A percentile compares a stretch with the other conserved stretches of the same genome.
These are phyloP conservation scores for Zeuzera pyrina DNA, from an alignment of 2,888 invertebrate genomes.

Conservation along the genomic window DNA sequence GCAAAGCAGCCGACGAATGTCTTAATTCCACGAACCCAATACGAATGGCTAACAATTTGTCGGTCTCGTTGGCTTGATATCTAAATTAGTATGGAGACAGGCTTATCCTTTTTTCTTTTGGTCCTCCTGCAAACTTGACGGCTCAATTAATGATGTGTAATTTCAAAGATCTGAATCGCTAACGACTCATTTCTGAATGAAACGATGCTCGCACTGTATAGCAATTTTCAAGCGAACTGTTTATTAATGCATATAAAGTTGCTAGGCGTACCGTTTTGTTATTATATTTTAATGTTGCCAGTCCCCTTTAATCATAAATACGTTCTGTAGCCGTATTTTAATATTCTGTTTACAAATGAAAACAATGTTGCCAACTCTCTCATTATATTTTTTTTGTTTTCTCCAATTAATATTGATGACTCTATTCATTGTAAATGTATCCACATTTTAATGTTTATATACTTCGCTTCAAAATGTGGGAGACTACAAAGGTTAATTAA, in stretches of 20 bases:
- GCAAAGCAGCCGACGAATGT: constrained; percentile 27
- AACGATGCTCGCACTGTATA: constrained; percentile 17
- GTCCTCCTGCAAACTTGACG: constrained; percentile 48
- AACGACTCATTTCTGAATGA: constrained; percentile 38
- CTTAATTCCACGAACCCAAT: constrained; percentile 52
- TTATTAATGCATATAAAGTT: constrained; percentile 13
- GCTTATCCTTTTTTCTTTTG: constrained; percentile 42
- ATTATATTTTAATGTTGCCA: constrained; percentile 8
- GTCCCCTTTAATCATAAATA: no score
- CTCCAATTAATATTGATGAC: no score
- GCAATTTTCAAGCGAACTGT: constrained; percentile 12
- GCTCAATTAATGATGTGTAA: constrained; percentile 64
- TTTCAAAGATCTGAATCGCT: constrained; percentile 57
- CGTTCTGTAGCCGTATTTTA: no score
- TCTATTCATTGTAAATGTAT: no score
- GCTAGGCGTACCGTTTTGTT: constrained; percentile 3
- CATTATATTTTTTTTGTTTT: no score
- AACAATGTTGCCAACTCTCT: no score
- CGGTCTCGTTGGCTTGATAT: constrained; percentile 60
- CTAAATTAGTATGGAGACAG: constrained; percentile 67
- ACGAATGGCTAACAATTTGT: constrained; percentile 59
- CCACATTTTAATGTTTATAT: no score
- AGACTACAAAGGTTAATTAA: no score
- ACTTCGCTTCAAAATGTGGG: no score
- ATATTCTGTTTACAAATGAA: no score